Base-by-base conservation (phyloP, 2,797 vertebrate genomes). In the Triplophysa yarkandensis region DNA sequence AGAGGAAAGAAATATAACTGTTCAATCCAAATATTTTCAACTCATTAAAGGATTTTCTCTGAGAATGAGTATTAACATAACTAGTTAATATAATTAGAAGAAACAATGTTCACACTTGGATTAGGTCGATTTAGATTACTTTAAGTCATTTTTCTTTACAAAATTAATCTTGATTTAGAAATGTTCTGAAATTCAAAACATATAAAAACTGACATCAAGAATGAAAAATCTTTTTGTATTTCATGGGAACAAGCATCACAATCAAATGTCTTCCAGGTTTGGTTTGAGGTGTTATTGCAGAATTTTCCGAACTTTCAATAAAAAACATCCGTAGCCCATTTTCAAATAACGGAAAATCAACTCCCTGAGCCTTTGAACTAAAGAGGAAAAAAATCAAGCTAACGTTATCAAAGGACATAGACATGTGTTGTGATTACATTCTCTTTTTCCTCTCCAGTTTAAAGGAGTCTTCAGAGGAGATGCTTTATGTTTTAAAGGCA, bases 401-500 rank as follows among this genome's bases (percentile, higher is more conserved):
- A 0, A 11, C 1, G 11, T 39, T 39, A 39, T 39, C 36, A 84
- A 84, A 81, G 81, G 46, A 52, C 67, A 23, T 30, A 55, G 74
- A 79, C 84, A 83, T 65, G 70, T 80, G 80, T 71, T 84, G 66
- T 28, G 76, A 68, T 84, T 70, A 81, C 72, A 83, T 84, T 80
- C 84, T 86, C 82, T 79, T 52, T 77, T 54, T 77, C 77, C 70
- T 69, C 68, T 68, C 81, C 82, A 32, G 78, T 76, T 78, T 82
- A 80, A 89, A 86, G 88, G 85, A 88, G 78, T 79, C 71, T 50
- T 80, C 79, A 84, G 83, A 83, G 71, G 61, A 68, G 79, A 78
- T 34, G 39, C 46, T 62, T 66, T 71, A 73, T 80, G 55, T 74
- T 74, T 86, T 85, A 81, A 87, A 86, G 84, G 81, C 82, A 81